phyloP scores from a whole-genome alignment of 2,888 invertebrate genomes.

The Kryphioiulus occultus region DNA sequence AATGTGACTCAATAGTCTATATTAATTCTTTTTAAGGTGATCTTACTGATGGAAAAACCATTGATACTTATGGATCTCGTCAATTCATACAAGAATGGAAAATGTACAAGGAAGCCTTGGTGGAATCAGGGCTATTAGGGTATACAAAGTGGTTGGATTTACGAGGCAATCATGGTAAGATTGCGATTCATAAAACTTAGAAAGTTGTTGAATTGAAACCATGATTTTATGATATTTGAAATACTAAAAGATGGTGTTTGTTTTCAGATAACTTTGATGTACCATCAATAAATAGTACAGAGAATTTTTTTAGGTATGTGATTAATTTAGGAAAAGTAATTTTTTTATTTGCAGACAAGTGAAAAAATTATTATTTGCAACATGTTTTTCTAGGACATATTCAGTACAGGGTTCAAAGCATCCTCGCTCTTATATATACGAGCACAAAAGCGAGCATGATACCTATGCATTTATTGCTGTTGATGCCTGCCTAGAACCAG shows the following conservation, averaged over 20 bases:
- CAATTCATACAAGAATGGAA: slow-evolving; percentile 86
- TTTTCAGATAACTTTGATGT: slow-evolving; percentile 89
- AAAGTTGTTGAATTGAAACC: too few species aligned
- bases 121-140: slow-evolving; percentile 71
- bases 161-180: slow-evolving; percentile 88
- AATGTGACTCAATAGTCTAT: too few species aligned
- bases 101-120: slow-evolving; percentile 75
- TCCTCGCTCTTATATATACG: slow-evolving; percentile 77
- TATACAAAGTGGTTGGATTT: slow-evolving; percentile 86
- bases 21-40: slow-evolving; percentile 68
- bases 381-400: slow-evolving; percentile 63
- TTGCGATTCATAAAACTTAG: too few species aligned
- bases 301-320: slow-evolving; percentile 72
- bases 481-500: slow-evolving; percentile 87
- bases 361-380: neutral
- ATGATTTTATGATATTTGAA: too few species aligned
- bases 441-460: slow-evolving; percentile 68
- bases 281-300: slow-evolving; percentile 70
- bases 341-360: neutral
- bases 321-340: too few species aligned
- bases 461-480: slow-evolving; percentile 82
- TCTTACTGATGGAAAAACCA: slow-evolving; percentile 84
- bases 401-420: slow-evolving; percentile 78
- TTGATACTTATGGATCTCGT: slow-evolving; percentile 78
- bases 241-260: neutral